Base-by-base conservation (phyloP, 1,140 invertebrate genomes). In the Lordiphosa clarofinis region DNA sequence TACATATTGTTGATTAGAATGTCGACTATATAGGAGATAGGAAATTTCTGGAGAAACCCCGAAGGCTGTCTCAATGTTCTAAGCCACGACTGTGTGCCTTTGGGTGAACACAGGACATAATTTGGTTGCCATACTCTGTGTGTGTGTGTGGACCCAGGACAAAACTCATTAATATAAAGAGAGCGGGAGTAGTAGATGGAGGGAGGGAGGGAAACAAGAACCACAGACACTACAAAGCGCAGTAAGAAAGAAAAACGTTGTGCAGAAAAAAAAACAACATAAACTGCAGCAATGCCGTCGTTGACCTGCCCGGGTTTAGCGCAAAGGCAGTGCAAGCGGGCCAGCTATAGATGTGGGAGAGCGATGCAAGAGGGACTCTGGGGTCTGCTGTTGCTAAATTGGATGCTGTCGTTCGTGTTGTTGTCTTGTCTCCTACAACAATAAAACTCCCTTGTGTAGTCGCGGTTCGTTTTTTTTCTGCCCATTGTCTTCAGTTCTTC, bases 211-310 rank as follows among this genome's bases (percentile, higher is more conserved):
- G 19, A 47, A 40, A 53, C 46, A 57, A 55, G 60, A 75, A 59
- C 72, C 72, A 75, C 72, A 70, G 72, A 75, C 72, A 74, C 72
- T 75, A 61, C 65, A 75, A 69, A 74, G 65, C 65, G 42, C 72
- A 75, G 73, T 75, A 75, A 75, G 72, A 74, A 74, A 56, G 72
- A 75, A 44, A 66, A 61, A 19, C 19, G 19, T 19, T 19, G 19
- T 19, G 19, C 19, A 19, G 19, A 19, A 19, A 19, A 4, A 19
- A 19, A 19, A 19, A 19, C 19, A 19, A 19, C 19, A 19, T 3
- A 19, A 70, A 76, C 33, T 58, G 62, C 46, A 72, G 39, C 54
- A 62, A 58, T 62, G 62, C 37, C 55, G 68, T 76, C 55, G 68
- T 76, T 73, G 73, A 79, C 69, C 74, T 79, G 73, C 49, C 64